Evolutionary conservation across 2,113 vertebrate genomes (phyloP).

Genomic region (Haemorhous mexicanus): DNA sequence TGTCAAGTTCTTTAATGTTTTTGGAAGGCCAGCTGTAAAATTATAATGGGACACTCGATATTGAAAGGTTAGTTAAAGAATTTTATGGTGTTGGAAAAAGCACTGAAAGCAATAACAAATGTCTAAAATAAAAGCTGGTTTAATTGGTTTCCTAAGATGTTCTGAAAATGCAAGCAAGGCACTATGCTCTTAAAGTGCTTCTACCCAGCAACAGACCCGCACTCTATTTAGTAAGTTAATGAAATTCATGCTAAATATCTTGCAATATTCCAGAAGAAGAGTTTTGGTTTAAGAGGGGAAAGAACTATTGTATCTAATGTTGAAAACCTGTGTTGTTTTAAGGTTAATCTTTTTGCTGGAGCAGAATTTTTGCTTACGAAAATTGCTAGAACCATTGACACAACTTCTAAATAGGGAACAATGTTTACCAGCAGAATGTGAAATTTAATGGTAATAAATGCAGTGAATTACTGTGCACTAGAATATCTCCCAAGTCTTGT

Average conservation of each 20-base stretch:
- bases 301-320: neutral
- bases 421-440: slow-evolving; percentile 33
- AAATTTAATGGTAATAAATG: slow-evolving; percentile 53
- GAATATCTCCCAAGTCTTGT: slow-evolving; percentile 33
- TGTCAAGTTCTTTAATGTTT: slow-evolving; percentile 26
- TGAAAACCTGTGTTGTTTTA: slow-evolving; percentile 1
- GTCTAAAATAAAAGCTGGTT: slow-evolving; percentile 26
- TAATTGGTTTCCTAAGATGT: slow-evolving; percentile 29
- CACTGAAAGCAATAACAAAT: slow-evolving; percentile 29
- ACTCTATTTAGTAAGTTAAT: neutral
- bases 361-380: slow-evolving; percentile 33
- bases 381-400: neutral
- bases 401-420: slow-evolving; percentile 16
- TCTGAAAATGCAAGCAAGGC: slow-evolving; percentile 12
- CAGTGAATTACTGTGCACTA: slow-evolving; percentile 19
- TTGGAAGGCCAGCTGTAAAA: slow-evolving; percentile 49
- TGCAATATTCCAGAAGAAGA: neutral
- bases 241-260: neutral
- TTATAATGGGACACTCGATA: neutral
- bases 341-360: neutral
- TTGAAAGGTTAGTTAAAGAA: slow-evolving; percentile 29
- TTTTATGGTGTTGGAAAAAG: slow-evolving; percentile 7
- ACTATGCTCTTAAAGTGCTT: neutral
- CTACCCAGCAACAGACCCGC: neutral
- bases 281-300: neutral